Conservation (phyloP, 30 jellyfish, hydroid and myxozoan species). For the Aurelia aurita complex sp. Pacific region DNA sequence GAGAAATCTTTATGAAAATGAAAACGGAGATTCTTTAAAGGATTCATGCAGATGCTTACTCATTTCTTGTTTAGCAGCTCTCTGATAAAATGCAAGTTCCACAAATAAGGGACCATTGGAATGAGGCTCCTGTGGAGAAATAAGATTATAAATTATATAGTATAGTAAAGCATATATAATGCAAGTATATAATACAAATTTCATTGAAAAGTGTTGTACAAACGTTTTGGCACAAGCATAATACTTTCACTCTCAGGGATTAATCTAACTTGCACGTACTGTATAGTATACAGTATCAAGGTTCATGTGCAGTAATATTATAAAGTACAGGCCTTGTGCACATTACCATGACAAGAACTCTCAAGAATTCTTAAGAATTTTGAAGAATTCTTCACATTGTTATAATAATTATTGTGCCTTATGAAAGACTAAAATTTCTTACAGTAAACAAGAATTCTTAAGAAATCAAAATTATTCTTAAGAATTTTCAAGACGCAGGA, state of each 20-base stretch:
- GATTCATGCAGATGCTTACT: slow-evolving; percentile 37
- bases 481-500: too few relatives aligned
- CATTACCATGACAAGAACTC: too few relatives aligned
- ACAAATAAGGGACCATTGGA: slow-evolving; percentile 98
- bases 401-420: too few relatives aligned
- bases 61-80: slow-evolving; percentile 91
- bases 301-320: not conserved
- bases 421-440: too few relatives aligned
- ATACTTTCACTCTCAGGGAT: not conserved
- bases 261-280: too few relatives aligned
- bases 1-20: not conserved
- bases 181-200: not conserved
- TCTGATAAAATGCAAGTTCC: slow-evolving; percentile 96
- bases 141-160: not conserved
- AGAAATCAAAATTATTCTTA: too few relatives aligned
- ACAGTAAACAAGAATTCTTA: too few relatives aligned
- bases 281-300: not conserved
- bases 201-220: too few relatives aligned
- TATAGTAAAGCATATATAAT: not conserved
- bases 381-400: too few relatives aligned
- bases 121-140: slow-evolving; percentile 90
- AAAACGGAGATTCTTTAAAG: not conserved
- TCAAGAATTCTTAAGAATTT: too few relatives aligned
- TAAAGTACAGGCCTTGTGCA: not conserved
- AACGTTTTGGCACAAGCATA: too few relatives aligned